These are phyloP conservation scores for Columbina picui DNA, from an alignment of 2,113 vertebrate genomes.

Conservation along the genomic window DNA sequence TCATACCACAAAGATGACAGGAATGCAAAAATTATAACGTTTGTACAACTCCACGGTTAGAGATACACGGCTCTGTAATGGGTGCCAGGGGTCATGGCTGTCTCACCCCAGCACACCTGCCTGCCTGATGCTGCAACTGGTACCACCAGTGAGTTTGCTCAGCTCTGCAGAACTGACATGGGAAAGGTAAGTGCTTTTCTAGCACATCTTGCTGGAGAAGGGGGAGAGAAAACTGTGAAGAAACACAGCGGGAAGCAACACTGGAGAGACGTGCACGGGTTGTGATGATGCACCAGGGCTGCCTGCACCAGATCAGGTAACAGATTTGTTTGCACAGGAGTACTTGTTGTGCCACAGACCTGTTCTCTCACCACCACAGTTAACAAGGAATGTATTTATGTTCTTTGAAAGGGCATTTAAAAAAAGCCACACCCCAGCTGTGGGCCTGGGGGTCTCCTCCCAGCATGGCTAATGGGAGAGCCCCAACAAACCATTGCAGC, in stretches of 20 bases:
- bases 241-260: fast-evolving
- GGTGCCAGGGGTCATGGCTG: background rate
- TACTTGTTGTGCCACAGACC: background rate
- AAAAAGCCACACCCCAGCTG: background rate
- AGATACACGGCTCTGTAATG: background rate
- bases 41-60: fast-evolving
- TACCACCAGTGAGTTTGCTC: background rate
- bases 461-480: background rate
- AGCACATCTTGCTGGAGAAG: background rate
- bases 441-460: background rate
- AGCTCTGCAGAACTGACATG: background rate
- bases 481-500: background rate
- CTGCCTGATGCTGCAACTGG: fast-evolving
- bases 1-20: background rate
- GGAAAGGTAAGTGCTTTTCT: background rate
- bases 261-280: background rate
- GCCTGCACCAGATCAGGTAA: background rate
- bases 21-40: background rate
- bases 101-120: fast-evolving
- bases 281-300: background rate
- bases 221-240: background rate
- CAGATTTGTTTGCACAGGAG: background rate
- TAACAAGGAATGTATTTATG: background rate
- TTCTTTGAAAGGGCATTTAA: background rate
- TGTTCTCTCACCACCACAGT: fast-evolving